A percentile compares a stretch with the other conserved stretches of the same genome.
Evolutionary conservation across 2,797 vertebrate genomes (phyloP).

Genomic region (Enteromius afrohamiltoni): DNA sequence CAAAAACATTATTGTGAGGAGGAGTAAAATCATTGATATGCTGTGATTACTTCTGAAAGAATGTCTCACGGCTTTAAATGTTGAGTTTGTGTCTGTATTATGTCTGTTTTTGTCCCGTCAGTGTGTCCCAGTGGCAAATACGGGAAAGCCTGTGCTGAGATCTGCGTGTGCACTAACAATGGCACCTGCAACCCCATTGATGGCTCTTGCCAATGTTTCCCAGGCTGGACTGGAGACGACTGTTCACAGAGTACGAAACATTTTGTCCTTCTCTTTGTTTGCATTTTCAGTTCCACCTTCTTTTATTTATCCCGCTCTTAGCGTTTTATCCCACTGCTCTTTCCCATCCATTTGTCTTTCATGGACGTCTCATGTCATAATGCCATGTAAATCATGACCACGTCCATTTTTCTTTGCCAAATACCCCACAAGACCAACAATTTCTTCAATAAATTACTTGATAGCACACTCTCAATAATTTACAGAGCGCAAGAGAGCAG

Average conservation of each 20-base stretch:
- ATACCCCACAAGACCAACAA: constrained; percentile 63
- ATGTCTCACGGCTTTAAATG: neutral
- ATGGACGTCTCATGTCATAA: constrained; percentile 12
- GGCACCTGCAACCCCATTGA: constrained; percentile 96
- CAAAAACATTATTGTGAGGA: neutral
- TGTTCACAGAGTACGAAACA: constrained; percentile 89
- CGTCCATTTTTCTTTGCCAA: constrained; percentile 61
- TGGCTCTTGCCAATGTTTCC: constrained; percentile 94
- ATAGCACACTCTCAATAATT: constrained; percentile 59
- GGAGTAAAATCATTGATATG: neutral
- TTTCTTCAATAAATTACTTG: constrained; percentile 57
- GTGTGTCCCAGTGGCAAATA: constrained; percentile 91
- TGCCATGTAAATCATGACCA: constrained; percentile 66
- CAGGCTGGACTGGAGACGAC: constrained; percentile 94
- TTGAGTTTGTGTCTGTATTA: constrained; percentile 40
- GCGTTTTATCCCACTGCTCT: constrained; percentile 58
- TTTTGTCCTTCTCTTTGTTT: constrained; percentile 43
- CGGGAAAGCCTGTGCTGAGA: constrained; percentile 86
- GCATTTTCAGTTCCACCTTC: constrained; percentile 9
- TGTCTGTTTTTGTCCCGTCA: constrained; percentile 64
- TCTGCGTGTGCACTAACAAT: constrained; percentile 93
- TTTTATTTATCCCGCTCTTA: constrained; percentile 28
- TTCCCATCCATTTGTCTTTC: constrained; percentile 18
- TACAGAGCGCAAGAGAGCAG: constrained; percentile 39
- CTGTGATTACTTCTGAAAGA: neutral